A percentile compares a stretch with the other conserved stretches of the same genome.
phyloP scores from a whole-genome alignment of 2,888 invertebrate species.

The Nebria salina region DNA sequence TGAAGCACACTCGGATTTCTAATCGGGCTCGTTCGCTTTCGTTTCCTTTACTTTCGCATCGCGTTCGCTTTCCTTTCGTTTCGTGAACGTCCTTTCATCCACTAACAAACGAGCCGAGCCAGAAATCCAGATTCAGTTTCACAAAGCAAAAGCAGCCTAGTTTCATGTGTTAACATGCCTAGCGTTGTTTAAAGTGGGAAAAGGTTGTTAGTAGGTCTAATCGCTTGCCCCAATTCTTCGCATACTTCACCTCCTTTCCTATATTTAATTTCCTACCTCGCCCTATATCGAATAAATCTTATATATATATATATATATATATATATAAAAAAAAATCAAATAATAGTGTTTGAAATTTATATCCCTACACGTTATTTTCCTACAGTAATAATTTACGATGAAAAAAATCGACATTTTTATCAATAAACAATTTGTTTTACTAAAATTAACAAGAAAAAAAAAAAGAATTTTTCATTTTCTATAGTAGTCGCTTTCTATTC shows the following conservation, averaged over 20 bases:
- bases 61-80: conserved; percentile 1
- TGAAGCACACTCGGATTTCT: conserved; percentile 7
- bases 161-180: not conserved
- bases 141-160: conserved; percentile 1
- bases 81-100: not conserved
- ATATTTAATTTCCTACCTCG: not conserved
- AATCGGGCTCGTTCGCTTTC: not conserved
- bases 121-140: not conserved
- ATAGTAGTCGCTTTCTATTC: too few relatives aligned
- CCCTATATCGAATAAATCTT: not conserved
- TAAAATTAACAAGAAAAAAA: too few relatives aligned
- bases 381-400: too few relatives aligned
- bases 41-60: not conserved
- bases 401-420: too few relatives aligned
- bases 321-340: not conserved
- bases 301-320: not conserved
- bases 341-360: not conserved
- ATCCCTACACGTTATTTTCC: not conserved
- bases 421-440: too few relatives aligned
- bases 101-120: not conserved
- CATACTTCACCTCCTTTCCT: not conserved
- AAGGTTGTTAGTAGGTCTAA: not conserved
- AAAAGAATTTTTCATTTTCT: too few relatives aligned
- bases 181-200: conserved; percentile 1
- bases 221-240: not conserved